Percentiles rank a stretch among this genome's conserved stretches.
Conservation (phyloP, 2,888 invertebrate genomes). For the Euplagia quadripunctaria region DNA sequence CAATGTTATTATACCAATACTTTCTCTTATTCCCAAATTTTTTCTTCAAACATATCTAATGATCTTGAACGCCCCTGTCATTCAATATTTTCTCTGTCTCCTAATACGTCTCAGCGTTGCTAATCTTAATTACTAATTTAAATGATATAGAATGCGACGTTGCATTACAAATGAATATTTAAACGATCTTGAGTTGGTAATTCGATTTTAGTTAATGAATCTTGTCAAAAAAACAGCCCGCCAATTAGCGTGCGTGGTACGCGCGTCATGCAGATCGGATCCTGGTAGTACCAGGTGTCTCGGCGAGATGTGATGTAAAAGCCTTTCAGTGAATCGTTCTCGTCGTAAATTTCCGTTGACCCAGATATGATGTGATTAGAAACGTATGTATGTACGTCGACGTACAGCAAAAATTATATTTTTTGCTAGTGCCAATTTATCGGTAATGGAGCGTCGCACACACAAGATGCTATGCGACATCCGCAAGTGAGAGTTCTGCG, state of each 20-base stretch:
- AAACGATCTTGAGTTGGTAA: conserved; percentile 60
- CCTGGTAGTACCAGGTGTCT: conserved; percentile 82
- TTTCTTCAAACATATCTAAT: conserved; percentile 60
- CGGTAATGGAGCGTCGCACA: conserved; percentile 77
- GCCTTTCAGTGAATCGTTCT: conserved; percentile 80
- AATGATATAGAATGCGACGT: conserved; percentile 71
- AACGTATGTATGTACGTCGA: conserved; percentile 73
- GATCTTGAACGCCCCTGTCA: conserved; percentile 78
- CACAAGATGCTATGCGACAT: conserved; percentile 80
- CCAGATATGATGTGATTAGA: conserved; percentile 85
- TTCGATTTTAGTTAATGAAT: conserved; percentile 66
- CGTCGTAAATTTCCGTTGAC: conserved; percentile 85
- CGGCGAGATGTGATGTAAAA: conserved; percentile 81
- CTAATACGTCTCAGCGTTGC: conserved; percentile 72
- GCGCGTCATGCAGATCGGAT: conserved; percentile 71
- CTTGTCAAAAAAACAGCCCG: conserved; percentile 68
- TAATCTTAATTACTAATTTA: conserved; percentile 79
- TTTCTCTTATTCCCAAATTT: conserved; percentile 78
- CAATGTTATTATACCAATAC: conserved; percentile 72
- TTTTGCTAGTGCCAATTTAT: conserved; percentile 83
- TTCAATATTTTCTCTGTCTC: conserved; percentile 75
- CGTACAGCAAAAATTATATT: conserved; percentile 80
- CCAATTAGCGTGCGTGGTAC: conserved; percentile 69
- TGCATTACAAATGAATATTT: conserved; percentile 73
- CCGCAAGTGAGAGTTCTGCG: conserved; percentile 85